phyloP scores from a whole-genome alignment of 2,888 invertebrate species.

The Acronicta leporina region DNA sequence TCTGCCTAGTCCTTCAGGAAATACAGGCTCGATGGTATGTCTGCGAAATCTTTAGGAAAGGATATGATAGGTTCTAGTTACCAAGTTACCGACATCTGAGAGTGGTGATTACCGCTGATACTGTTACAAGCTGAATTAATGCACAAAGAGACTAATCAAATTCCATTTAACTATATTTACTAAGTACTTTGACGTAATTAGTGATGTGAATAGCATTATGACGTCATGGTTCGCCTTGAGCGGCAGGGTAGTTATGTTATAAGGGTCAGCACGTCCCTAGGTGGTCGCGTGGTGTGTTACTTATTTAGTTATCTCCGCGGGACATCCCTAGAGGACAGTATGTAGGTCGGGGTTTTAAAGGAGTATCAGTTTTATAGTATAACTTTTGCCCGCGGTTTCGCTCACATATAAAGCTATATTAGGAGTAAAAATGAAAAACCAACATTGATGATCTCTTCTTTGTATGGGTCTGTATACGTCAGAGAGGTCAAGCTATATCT shows the following conservation, averaged over 20 bases:
- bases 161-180: constrained; percentile 24
- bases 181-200: constrained; percentile 32
- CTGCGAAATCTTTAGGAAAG: no score
- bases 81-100: no score
- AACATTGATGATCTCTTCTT: no score
- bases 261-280: constrained; percentile 38
- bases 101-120: no score
- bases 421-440: no score
- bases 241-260: constrained; percentile 24
- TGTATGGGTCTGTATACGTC: no score
- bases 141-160: constrained; percentile 18
- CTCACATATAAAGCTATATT: no score
- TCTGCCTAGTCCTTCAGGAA: no score
- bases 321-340: constrained; percentile 28
- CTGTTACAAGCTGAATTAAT: constrained; percentile 7
- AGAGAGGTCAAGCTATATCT: no score
- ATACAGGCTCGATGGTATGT: no score
- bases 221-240: constrained; percentile 36
- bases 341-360: constrained; percentile 31
- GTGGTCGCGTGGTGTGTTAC: constrained; percentile 27
- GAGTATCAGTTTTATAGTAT: not conserved
- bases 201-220: constrained; percentile 38
- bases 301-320: constrained; percentile 32
- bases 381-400: no score
- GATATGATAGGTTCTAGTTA: no score